phyloP scores from a whole-genome alignment of 2,888 invertebrate genomes.

The Minunthozetes semirufus region DNA sequence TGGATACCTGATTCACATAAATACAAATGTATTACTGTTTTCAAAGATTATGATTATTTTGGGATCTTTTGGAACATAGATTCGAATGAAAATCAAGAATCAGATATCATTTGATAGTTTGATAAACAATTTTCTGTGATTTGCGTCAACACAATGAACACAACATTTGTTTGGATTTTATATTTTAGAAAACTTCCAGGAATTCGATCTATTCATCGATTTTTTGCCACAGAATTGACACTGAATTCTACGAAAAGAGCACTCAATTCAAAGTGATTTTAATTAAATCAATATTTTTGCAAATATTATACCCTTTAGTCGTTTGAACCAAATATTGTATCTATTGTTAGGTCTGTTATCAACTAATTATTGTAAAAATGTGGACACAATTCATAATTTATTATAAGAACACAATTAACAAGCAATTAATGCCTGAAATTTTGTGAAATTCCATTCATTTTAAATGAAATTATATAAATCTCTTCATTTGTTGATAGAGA shows the following conservation, averaged over 20 bases:
- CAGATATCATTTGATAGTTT: no score
- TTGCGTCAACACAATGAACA: background rate
- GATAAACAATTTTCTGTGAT: no score
- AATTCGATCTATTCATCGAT: background rate
- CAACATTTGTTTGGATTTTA: background rate
- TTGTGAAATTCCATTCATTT: no score
- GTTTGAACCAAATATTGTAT: background rate
- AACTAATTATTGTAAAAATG: background rate
- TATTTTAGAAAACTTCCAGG: background rate
- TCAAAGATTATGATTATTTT: background rate
- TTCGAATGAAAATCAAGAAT: no score
- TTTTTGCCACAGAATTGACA: background rate
- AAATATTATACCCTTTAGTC: background rate
- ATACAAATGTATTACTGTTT: background rate
- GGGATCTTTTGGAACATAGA: background rate
- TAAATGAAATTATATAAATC: no score
- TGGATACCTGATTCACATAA: constrained; percentile 32
- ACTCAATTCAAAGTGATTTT: constrained; percentile 1
- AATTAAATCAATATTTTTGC: background rate
- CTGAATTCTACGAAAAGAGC: background rate
- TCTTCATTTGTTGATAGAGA: no score
- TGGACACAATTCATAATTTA: no score
- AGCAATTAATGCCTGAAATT: no score
- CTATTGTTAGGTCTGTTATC: background rate
- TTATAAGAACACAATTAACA: no score